Evolutionary conservation across 1,140 invertebrate species (phyloP).

Genomic region (Lucilia cuprina): DNA sequence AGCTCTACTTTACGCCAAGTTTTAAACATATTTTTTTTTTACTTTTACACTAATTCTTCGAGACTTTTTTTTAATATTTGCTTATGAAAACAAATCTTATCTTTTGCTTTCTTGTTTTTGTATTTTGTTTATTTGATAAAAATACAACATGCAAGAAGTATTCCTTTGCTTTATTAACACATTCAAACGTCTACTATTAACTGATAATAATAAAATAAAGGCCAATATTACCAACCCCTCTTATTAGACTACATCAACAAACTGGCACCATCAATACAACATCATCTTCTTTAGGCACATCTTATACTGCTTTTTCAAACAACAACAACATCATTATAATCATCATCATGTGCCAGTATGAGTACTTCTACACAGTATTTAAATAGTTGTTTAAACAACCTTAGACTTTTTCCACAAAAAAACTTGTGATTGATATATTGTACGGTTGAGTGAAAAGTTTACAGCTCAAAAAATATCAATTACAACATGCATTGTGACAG

Average conservation of each 20-base stretch:
- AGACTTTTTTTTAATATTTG: background rate
- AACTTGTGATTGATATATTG: constrained; percentile 1
- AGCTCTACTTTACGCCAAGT: background rate
- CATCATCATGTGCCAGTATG: background rate
- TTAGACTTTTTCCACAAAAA: background rate
- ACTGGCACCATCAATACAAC: background rate
- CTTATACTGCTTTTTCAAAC: background rate
- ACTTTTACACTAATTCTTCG: too few species aligned
- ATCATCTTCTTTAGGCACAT: background rate
- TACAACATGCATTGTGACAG: background rate
- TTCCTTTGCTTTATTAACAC: background rate
- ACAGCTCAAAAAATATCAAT: constrained; percentile 6
- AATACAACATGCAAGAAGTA: background rate
- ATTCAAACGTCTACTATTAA: background rate
- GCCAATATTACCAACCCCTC: constrained; percentile 5
- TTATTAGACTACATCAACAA: too few species aligned
- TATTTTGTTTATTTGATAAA: background rate
- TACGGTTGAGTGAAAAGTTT: constrained; percentile 7
- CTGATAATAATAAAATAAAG: background rate
- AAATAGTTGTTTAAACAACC: background rate
- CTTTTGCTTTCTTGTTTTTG: background rate
- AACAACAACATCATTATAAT: background rate
- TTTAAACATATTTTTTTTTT: background rate
- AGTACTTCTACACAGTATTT: background rate
- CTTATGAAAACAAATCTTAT: background rate